Evolutionary conservation across 2,797 vertebrate genomes (phyloP).

Genomic region (Phoxinus dragarum): DNA sequence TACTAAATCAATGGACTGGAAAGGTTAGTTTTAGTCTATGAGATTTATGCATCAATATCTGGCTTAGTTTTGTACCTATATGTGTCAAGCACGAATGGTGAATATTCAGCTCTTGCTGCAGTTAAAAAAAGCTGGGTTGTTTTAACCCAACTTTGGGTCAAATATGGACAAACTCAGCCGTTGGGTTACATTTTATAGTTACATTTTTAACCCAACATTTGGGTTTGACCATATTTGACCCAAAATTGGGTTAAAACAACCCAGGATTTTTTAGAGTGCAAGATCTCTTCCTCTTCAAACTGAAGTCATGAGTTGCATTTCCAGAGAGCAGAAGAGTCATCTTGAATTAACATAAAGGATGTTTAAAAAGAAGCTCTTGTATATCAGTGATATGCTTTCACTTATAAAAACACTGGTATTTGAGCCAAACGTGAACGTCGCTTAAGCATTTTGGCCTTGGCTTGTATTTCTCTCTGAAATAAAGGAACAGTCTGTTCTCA

Average conservation of each 20-base stretch:
- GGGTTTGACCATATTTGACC: too few relatives aligned
- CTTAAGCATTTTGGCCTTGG: conserved; percentile 33
- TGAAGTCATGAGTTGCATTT: neutral
- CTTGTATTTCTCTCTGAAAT: conserved; percentile 25
- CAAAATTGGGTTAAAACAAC: too few relatives aligned
- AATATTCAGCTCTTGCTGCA: neutral
- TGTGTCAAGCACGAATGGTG: neutral
- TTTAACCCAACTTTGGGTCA: too few relatives aligned
- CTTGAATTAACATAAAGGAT: conserved; percentile 2
- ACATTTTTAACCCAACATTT: too few relatives aligned
- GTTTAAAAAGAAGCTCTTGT: neutral
- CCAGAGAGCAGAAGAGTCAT: neutral
- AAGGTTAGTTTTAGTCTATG: conserved; percentile 14
- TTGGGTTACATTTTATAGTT: too few relatives aligned
- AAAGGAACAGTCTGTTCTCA: conserved; percentile 38
- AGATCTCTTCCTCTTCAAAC: neutral
- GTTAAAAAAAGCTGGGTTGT: neutral
- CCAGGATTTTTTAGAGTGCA: neutral
- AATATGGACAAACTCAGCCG: too few relatives aligned
- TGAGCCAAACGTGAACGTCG: conserved; percentile 16
- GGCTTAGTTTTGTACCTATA: neutral
- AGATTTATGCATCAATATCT: conserved; percentile 4
- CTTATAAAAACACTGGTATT: conserved; percentile 8
- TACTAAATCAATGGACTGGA: conserved; percentile 4
- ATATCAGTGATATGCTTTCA: conserved; percentile 19